phyloP scores from a whole-genome alignment of 2,888 invertebrate species.

The Laothoe populi region DNA sequence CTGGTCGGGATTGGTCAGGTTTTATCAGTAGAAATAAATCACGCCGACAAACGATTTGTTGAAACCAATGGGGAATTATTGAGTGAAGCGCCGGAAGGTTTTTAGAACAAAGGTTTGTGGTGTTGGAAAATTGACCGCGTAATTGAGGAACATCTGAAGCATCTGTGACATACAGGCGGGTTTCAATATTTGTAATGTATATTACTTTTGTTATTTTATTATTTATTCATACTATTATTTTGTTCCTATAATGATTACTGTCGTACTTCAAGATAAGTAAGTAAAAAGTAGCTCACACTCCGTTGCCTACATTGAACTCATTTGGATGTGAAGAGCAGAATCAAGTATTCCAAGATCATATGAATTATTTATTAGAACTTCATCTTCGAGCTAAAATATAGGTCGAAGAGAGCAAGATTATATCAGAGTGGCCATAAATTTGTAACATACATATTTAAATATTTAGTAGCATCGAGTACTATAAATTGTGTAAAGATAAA shows the following conservation, averaged over 20 bases:
- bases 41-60: slow-evolving; percentile 38
- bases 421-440: background rate
- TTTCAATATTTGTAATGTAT: slow-evolving; percentile 2
- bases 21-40: slow-evolving; percentile 39
- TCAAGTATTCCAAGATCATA: slow-evolving; percentile 20
- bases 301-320: slow-evolving; percentile 10
- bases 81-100: slow-evolving; percentile 14
- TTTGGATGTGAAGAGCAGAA: slow-evolving; percentile 15
- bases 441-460: background rate
- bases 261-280: background rate
- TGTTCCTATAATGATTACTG: background rate
- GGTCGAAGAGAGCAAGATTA: slow-evolving; percentile 16
- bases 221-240: slow-evolving; percentile 1
- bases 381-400: slow-evolving; percentile 19
- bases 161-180: background rate
- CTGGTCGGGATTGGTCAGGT: slow-evolving; percentile 38
- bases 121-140: slow-evolving; percentile 29
- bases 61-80: slow-evolving; percentile 29
- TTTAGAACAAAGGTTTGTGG: slow-evolving; percentile 18
- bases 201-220: no score
- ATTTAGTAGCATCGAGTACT: no score
- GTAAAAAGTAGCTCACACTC: background rate
- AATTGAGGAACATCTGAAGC: slow-evolving; percentile 32
- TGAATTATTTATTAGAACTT: slow-evolving; percentile 11
- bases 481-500: background rate